Evolutionary conservation across 2,888 invertebrate species (phyloP), one percentile per base, ranked within the genome.

Genomic region (Nemapogon koenigi): DNA sequence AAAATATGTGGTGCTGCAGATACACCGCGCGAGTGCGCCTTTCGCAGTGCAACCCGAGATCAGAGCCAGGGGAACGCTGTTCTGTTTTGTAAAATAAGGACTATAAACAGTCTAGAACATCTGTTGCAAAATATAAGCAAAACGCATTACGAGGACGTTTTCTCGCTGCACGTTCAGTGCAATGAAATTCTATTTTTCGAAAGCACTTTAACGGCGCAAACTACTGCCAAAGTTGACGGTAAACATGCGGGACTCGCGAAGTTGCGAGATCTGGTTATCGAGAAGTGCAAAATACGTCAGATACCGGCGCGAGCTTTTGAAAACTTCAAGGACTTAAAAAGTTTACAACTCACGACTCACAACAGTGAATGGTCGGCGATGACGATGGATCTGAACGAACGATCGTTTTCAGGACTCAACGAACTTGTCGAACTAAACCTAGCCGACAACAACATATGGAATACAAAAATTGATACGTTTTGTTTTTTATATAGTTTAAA

Each of bases 281-380:
- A 89, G 52, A 85, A 84, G 60, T 91, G 90, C 65, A 90, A 90
- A 68, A 84, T 90, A 53, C 83, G 87, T n/a, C 83, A 83, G 58
- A 79, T 91, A 48, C 88, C 89, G 30, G 81, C 83, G 40, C 83
- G 83, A 31, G 86, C 87, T 40, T 85, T 92, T 55, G 73, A 83
- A 38, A 83, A 85, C 46, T 81, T 90, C 46, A 82, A 82, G 52
- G 86, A 88, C 53, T 67, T 92, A 18, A 83, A 84, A 46, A 82
- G 82, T 43, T 68, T 92, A 39, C 83, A 86, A 36, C 67, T 92
- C 51, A 84, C 86, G 40, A 89, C 90, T 17, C 86, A 86, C 59
- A 90, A 90, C 67, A 86, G 86, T 46, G 89, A 90, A 57, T 90
- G 90, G 89, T 87, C 89, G 15, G 84, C 87, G 22, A 87, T 89